Base-by-base conservation (phyloP, 2,888 invertebrate species). In the Andrena camellia region DNA sequence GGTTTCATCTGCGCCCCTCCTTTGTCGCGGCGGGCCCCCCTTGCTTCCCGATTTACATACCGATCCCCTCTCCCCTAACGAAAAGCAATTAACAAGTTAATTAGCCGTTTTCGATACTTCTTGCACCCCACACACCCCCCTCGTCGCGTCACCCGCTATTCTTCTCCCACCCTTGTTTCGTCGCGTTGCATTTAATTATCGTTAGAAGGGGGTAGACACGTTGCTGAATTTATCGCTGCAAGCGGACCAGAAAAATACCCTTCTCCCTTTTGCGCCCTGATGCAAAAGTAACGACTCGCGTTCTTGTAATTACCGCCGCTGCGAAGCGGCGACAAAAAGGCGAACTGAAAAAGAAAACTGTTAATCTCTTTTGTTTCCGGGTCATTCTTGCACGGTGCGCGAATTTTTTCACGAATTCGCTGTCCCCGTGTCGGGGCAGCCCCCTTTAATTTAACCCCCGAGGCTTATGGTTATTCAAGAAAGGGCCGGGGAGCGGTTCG, bases 31-130 rank as follows among this genome's bases (percentile, higher is more conserved):
- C 77, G 69, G 64, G 23, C 23, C 50, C 50, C 20, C 4, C 42
- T 69, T 69, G 29, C 69, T 52, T 42, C 31, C 42, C 63, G 42
- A 67, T 77, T 76, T 76, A 29, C 69, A 77, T 60, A 69, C 76
- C 62, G 68, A 75, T 75, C 64, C 31, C 31, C 68, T 20, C 23
- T 0, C 23, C 2, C 8, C 33, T 23, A 8, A 13, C 72, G 63
- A 33, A 29, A 63, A 54, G 20, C 52, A 67, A 80, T 80, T 78
- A 80, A 80, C 78, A 60, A 62, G 66, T 50, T 77, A 70, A 77
- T 80, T 77, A 70, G 59, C 63, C 52, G 23, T 48, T 62, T 48
- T 20, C 59, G 20, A 71, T 71, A 23, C 20, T 26, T 13, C 66
- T 29, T 7, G 29, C 57, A 10, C 6, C 5, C 1, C 35, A 0